A percentile compares a stretch with the other conserved stretches of the same genome.
Evolutionary conservation across 2,797 vertebrate genomes (phyloP).

Genomic region (Hephaestus fuliginosus): DNA sequence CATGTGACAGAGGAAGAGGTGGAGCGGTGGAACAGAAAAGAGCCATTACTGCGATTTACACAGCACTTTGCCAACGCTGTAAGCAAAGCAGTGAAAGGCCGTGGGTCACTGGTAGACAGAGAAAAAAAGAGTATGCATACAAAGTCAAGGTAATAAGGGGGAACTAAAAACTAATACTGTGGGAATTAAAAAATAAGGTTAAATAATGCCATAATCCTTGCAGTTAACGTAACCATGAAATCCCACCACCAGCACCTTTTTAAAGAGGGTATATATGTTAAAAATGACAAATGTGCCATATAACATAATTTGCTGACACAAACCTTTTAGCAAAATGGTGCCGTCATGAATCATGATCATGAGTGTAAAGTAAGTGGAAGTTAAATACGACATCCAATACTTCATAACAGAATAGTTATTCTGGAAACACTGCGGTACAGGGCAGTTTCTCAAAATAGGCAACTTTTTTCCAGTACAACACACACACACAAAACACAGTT

Average conservation of each 20-base stretch:
- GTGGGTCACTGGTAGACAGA: slow-evolving; percentile 6
- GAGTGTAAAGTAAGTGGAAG: slow-evolving; percentile 16
- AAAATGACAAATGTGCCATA: neutral
- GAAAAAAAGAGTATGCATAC: neutral
- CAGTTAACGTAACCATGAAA: slow-evolving; percentile 3
- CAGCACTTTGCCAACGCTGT: slow-evolving; percentile 4
- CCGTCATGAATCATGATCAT: slow-evolving; percentile 16
- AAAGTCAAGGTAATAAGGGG: neutral
- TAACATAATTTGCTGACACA: slow-evolving; percentile 33
- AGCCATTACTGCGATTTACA: neutral
- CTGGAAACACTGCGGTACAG: neutral
- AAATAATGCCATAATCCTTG: neutral
- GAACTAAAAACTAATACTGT: slow-evolving; percentile 4
- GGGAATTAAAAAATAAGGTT: neutral
- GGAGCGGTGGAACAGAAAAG: neutral
- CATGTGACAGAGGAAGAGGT: slow-evolving; percentile 34
- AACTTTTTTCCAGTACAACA: slow-evolving; percentile 35
- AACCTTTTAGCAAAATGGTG: slow-evolving; percentile 17
- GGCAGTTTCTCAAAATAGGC: slow-evolving; percentile 19
- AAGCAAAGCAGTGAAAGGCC: slow-evolving; percentile 14
- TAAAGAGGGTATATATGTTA: neutral
- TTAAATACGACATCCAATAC: slow-evolving; percentile 37
- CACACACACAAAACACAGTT: slow-evolving; percentile 34
- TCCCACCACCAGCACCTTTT: neutral
- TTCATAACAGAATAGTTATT: slow-evolving; percentile 19